Conservation (phyloP, 2,797 vertebrate species). For the Eulemur mongoz region DNA sequence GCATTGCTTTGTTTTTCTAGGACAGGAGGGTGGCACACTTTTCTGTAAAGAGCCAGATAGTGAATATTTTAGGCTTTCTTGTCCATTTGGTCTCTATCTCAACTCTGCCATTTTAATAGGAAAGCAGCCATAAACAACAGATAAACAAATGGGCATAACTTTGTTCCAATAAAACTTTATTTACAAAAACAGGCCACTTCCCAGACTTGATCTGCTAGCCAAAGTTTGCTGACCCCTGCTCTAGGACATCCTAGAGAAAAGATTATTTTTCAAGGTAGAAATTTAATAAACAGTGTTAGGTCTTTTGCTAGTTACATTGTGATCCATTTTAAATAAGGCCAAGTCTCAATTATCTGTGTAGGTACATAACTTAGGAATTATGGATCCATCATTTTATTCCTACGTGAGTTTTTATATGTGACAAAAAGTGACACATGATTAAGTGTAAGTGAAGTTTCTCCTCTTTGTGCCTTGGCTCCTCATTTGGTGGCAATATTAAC, state of each 20-base stretch:
- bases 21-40: neutral
- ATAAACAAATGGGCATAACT: neutral
- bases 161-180: slow-evolving; percentile 29
- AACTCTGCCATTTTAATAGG: neutral
- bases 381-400: neutral
- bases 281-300: neutral
- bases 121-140: neutral
- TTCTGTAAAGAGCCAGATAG: neutral
- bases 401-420: neutral
- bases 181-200: neutral
- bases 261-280: neutral
- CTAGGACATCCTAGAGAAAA: slow-evolving; percentile 20
- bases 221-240: neutral
- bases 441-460: neutral
- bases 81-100: neutral
- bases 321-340: slow-evolving; percentile 41
- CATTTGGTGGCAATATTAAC: neutral
- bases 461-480: neutral
- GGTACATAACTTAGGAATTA: neutral
- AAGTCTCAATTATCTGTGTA: neutral
- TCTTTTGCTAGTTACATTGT: neutral
- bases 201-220: neutral
- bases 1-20: neutral
- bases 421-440: neutral
- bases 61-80: neutral